Conservation (phyloP, 2,113 vertebrate genomes). For the Panthera uncia region DNA sequence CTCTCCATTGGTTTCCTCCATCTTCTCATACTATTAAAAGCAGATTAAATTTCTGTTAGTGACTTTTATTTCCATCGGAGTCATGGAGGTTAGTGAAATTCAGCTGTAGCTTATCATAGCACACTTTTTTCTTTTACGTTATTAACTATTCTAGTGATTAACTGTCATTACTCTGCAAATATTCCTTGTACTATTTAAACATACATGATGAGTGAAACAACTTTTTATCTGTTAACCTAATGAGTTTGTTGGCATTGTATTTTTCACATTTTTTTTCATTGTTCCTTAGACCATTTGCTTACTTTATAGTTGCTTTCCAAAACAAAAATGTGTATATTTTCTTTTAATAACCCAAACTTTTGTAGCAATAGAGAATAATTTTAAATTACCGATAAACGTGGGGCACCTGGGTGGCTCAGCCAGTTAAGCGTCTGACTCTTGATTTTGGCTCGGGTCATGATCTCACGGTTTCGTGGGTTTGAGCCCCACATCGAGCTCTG, state of each 20-base stretch:
- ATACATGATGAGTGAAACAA: neutral
- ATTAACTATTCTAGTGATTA: neutral
- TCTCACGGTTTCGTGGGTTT: too few species aligned
- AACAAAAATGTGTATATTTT: neutral
- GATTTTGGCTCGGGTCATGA: too few species aligned
- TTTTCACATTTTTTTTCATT: neutral
- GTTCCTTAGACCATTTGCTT: neutral
- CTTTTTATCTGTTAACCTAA: neutral
- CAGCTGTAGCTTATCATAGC: neutral
- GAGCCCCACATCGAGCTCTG: too few species aligned
- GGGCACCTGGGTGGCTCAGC: too few species aligned
- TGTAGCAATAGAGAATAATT: neutral
- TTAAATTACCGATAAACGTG: neutral
- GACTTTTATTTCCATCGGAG: neutral
- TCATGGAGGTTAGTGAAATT: slow-evolving; percentile 33
- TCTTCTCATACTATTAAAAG: slow-evolving; percentile 55
- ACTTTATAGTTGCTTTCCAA: neutral
- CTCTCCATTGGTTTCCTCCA: slow-evolving; percentile 49
- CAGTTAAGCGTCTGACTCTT: too few species aligned
- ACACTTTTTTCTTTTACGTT: neutral
- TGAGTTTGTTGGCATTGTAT: neutral
- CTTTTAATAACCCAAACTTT: neutral
- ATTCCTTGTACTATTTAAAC: neutral
- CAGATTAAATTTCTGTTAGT: slow-evolving; percentile 62
- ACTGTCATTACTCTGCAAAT: neutral